Conservation (phyloP, 92 coral and sea anemone species). For the Porites rus region DNA sequence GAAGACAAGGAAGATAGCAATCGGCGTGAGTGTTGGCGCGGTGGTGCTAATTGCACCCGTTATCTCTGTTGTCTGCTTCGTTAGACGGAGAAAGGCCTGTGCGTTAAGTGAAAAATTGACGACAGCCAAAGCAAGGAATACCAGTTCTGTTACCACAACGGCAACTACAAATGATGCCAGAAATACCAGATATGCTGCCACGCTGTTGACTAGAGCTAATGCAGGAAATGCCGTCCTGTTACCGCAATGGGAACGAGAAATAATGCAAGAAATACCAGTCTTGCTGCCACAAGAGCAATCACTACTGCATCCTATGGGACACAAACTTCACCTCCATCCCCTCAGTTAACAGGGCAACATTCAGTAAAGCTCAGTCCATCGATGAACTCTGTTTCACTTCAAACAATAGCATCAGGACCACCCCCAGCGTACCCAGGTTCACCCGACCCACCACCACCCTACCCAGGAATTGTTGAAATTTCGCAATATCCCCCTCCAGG, state of each 20-base stretch:
- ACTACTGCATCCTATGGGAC: not conserved
- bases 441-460: not conserved
- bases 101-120: too few species aligned
- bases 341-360: not conserved
- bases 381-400: not conserved
- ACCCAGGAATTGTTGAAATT: not conserved
- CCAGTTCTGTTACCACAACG: too few species aligned
- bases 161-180: too few species aligned
- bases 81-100: too few species aligned
- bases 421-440: slow-evolving; percentile 10
- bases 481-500: slow-evolving; percentile 3
- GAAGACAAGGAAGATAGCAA: not conserved
- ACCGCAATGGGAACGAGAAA: not conserved
- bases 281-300: not conserved
- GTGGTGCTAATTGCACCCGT: not conserved
- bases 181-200: too few species aligned
- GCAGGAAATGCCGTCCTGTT: too few species aligned
- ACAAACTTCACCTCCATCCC: not conserved
- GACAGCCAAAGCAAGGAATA: too few species aligned
- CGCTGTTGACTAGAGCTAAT: too few species aligned
- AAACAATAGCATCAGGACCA: not conserved
- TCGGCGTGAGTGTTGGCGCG: not conserved
- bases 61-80: not conserved
- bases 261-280: not conserved
- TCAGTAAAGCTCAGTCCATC: not conserved